A percentile compares a stretch with the other conserved stretches of the same genome.
These are phyloP conservation scores for Tachina fera DNA, from an alignment of 2,888 invertebrate genomes.

Conservation along the genomic window DNA sequence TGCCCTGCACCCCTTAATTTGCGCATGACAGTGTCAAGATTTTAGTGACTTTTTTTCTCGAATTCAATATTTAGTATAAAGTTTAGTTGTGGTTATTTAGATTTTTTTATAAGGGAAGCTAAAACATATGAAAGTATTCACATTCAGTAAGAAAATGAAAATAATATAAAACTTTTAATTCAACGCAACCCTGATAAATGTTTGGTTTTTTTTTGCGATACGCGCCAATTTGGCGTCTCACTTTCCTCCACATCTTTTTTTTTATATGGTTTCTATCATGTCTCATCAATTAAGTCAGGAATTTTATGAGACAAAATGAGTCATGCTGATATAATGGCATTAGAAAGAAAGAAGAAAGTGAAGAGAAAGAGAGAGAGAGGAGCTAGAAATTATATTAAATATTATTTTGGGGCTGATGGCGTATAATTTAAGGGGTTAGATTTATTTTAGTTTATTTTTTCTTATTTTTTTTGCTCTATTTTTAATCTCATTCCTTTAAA, in stretches of 20 bases:
- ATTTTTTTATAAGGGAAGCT: not conserved
- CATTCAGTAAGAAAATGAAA: slow-evolving; percentile 21
- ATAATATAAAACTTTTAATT: slow-evolving; percentile 37
- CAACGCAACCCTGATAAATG: slow-evolving; percentile 43
- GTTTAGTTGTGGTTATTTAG: not conserved
- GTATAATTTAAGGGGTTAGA: slow-evolving; percentile 21
- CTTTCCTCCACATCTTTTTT: slow-evolving; percentile 26
- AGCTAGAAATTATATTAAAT: slow-evolving; percentile 9
- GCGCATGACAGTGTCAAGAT: slow-evolving; percentile 18
- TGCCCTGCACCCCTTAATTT: not conserved
- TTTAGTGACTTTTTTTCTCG: not conserved
- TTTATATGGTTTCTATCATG: slow-evolving; percentile 64
- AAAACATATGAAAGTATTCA: slow-evolving; percentile 10
- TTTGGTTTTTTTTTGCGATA: slow-evolving; percentile 8
- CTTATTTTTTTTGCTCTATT: slow-evolving; percentile 4
- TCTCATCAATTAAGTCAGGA: slow-evolving; percentile 43
- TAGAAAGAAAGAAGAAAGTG: not conserved
- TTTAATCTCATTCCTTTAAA: slow-evolving; percentile 27
- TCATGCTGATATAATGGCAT: slow-evolving; percentile 25
- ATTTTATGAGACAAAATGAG: slow-evolving; percentile 21
- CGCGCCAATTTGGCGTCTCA: slow-evolving; percentile 65
- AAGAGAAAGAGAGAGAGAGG: not conserved
- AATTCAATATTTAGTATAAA: slow-evolving; percentile 27
- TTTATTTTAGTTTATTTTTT: slow-evolving; percentile 9
- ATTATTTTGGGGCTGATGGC: slow-evolving; percentile 25